These are phyloP conservation scores for Pangasius macronema DNA, from an alignment of 2,797 vertebrate genomes.

Conservation along the genomic window DNA sequence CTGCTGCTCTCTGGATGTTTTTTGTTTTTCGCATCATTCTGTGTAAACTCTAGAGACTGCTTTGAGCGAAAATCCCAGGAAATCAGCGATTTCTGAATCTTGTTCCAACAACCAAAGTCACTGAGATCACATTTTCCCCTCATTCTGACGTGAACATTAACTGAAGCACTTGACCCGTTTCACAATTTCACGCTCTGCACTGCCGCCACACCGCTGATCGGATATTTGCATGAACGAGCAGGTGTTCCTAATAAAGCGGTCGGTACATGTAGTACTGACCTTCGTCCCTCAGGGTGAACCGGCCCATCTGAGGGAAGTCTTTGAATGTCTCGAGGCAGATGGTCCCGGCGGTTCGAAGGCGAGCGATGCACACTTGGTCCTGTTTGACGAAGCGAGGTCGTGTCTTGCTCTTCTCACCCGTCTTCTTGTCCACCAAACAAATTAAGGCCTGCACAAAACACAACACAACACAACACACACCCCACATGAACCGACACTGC, in stretches of 20 bases:
- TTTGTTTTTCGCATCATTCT: background rate
- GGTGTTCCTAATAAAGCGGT: background rate
- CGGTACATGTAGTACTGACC: conserved; percentile 68
- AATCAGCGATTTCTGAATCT: too few species aligned
- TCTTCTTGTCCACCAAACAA: conserved; percentile 97
- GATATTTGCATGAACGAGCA: background rate
- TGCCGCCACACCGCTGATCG: background rate
- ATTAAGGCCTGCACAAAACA: conserved; percentile 87
- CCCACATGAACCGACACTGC: background rate
- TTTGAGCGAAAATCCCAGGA: background rate
- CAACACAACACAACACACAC: background rate
- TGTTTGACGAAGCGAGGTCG: conserved; percentile 97
- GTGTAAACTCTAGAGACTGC: background rate
- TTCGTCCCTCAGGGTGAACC: conserved; percentile 97
- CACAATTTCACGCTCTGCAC: background rate
- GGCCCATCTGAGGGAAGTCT: conserved; percentile 98
- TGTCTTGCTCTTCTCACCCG: conserved; percentile 95
- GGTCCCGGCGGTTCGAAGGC: conserved; percentile 92
- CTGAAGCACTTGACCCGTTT: background rate
- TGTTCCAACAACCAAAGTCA: background rate
- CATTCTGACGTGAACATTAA: background rate
- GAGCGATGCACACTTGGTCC: conserved; percentile 97
- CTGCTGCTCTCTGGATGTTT: background rate
- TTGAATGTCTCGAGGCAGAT: conserved; percentile 99
- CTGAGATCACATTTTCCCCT: background rate